Evolutionary conservation across 2,797 vertebrate species (phyloP).

Genomic region (Amniataba percoides): DNA sequence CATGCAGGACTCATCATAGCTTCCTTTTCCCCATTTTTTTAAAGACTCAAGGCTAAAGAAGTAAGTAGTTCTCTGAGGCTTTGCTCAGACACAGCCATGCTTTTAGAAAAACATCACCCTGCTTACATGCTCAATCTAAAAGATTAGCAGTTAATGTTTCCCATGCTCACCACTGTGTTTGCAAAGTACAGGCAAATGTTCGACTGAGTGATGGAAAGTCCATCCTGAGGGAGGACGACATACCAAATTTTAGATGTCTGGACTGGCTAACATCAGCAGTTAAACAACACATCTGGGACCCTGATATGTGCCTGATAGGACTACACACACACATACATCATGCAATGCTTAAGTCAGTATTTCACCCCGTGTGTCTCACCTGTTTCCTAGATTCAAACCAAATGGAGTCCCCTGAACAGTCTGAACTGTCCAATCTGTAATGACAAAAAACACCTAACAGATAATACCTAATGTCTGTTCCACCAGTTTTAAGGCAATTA

Average conservation of each 20-base stretch:
- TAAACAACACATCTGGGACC: background rate
- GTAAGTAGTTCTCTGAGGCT: background rate
- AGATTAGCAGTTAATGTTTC: background rate
- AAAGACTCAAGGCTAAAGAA: too few species aligned
- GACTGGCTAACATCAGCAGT: too few species aligned
- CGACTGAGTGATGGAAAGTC: background rate
- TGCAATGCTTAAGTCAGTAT: too few species aligned
- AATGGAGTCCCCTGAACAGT: conserved; percentile 1
- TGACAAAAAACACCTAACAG: conserved; percentile 6
- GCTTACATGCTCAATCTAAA: background rate
- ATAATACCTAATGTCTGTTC: background rate
- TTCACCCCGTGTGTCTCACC: conserved; percentile 50
- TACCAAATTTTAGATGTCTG: background rate
- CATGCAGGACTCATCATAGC: background rate
- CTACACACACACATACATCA: too few species aligned
- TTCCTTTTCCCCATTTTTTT: background rate
- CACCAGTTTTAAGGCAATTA: background rate
- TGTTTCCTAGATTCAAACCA: background rate
- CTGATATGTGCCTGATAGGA: background rate
- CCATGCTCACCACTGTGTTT: background rate
- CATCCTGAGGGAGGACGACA: background rate
- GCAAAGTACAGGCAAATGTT: background rate
- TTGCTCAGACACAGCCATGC: background rate
- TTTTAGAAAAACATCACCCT: background rate
- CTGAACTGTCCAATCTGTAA: conserved; percentile 44